A percentile compares a stretch with the other conserved stretches of the same genome.
phyloP scores from a whole-genome alignment of 2,888 invertebrate species.

The Petrolisthes cinctipes region DNA sequence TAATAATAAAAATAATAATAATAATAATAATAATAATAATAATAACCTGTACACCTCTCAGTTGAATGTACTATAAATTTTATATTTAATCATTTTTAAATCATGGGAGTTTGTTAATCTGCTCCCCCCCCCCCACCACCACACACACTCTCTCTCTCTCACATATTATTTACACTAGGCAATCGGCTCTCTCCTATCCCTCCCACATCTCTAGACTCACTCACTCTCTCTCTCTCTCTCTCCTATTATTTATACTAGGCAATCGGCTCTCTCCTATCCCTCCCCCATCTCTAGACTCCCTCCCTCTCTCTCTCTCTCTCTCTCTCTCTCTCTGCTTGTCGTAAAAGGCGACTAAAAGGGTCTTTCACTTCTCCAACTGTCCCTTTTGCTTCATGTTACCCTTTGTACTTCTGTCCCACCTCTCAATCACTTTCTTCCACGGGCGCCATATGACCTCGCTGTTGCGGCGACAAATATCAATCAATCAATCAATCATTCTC shows the following conservation, averaged over 20 bases:
- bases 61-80: neutral
- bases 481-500: too few relatives aligned
- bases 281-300: neutral
- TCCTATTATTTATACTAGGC: neutral
- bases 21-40: too few relatives aligned
- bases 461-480: too few relatives aligned
- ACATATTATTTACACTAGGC: neutral
- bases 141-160: neutral
- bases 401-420: neutral
- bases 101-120: neutral
- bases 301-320: neutral
- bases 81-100: neutral
- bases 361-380: neutral
- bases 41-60: too few relatives aligned
- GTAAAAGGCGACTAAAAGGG: too few relatives aligned
- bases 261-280: neutral
- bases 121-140: neutral
- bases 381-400: neutral
- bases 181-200: constrained; percentile 10
- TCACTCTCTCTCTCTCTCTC: neutral
- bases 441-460: neutral
- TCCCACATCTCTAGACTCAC: neutral
- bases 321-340: neutral
- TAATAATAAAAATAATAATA: neutral
- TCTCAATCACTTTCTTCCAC: neutral